Evolutionary conservation across 2,888 invertebrate genomes (phyloP).

Genomic region (Spatulosminthurus flaviceps): DNA sequence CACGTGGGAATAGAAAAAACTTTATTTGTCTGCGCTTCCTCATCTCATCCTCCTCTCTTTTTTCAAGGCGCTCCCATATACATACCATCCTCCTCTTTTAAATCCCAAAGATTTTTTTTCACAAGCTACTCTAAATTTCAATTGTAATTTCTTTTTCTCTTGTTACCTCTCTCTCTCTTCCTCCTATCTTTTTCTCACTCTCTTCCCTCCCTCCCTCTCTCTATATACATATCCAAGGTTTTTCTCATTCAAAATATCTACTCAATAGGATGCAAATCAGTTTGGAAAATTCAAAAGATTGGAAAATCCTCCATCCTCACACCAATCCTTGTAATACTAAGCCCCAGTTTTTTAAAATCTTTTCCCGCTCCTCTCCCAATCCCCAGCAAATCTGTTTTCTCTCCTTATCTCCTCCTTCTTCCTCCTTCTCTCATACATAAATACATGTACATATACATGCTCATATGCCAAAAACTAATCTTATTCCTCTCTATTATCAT

Average conservation of each 20-base stretch:
- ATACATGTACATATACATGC: not conserved
- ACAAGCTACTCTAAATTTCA: conserved; percentile 7
- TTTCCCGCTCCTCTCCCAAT: not conserved
- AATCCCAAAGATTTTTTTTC: not conserved
- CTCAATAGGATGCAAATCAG: not conserved
- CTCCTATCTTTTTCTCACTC: not conserved
- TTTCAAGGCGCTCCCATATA: not conserved
- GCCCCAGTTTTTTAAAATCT: not conserved
- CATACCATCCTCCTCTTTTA: not conserved
- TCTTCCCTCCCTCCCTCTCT: not conserved
- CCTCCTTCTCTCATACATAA: too few species aligned
- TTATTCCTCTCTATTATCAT: not conserved
- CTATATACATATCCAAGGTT: not conserved
- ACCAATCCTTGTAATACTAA: too few species aligned
- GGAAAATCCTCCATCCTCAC: too few species aligned
- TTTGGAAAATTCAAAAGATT: not conserved
- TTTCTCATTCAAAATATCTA: not conserved
- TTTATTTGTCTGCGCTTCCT: conserved; percentile 28
- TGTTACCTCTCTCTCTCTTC: not conserved
- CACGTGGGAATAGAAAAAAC: conserved; percentile 27
- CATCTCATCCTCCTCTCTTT: not conserved
- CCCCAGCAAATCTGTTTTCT: not conserved
- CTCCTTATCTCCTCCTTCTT: not conserved
- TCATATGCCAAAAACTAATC: not conserved
- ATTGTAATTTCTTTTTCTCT: conserved; percentile 8